Conservation (phyloP, 1,140 invertebrate genomes). For the Agrypnia vestita region DNA sequence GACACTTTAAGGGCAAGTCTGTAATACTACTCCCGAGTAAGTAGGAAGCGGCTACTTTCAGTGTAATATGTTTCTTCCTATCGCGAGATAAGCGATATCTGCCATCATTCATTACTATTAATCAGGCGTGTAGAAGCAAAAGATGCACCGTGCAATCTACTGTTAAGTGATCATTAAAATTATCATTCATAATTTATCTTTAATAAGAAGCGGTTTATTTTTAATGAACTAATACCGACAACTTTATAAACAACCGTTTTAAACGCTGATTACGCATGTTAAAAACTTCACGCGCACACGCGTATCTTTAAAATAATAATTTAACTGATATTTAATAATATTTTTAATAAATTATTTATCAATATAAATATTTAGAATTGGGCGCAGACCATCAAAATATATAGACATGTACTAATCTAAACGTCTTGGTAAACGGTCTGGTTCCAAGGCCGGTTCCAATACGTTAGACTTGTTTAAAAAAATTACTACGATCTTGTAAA, state of each 20-base stretch:
- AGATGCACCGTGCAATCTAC: neutral
- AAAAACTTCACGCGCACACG: too few species aligned
- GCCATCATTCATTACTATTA: neutral
- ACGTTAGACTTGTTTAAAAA: too few species aligned
- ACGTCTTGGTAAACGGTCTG: too few species aligned
- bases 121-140: neutral
- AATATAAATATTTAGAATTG: too few species aligned
- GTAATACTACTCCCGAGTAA: conserved; percentile 23
- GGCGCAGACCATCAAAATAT: too few species aligned
- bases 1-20: conserved; percentile 18
- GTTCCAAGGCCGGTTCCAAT: too few species aligned
- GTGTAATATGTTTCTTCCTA: conserved; percentile 30
- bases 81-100: conserved; percentile 9
- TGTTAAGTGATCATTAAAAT: neutral
- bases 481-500: too few species aligned
- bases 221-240: neutral
- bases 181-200: neutral
- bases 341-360: too few species aligned
- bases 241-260: neutral
- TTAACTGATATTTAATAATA: too few species aligned
- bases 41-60: conserved; percentile 41
- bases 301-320: too few species aligned
- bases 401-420: too few species aligned
- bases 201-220: neutral
- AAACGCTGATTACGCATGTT: too few species aligned